phyloP scores from a whole-genome alignment of 2,113 vertebrate species.

The Odobenus rosmarus region DNA sequence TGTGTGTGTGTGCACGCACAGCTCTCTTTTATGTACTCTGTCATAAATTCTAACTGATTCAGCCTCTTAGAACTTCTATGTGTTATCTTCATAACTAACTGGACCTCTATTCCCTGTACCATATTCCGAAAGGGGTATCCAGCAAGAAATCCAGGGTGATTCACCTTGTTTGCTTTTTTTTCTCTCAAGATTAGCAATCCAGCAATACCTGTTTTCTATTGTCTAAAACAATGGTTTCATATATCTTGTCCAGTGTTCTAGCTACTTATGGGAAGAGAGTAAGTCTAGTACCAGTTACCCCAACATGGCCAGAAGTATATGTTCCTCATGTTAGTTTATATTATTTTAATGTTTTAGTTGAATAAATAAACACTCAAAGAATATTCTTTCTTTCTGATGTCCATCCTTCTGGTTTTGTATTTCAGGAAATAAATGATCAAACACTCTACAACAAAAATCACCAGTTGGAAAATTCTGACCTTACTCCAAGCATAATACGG shows the following conservation, averaged over 20 bases:
- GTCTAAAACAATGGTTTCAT: neutral
- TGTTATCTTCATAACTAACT: neutral
- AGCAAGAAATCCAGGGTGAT: neutral
- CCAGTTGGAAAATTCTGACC: neutral
- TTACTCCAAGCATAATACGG: neutral
- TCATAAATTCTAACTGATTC: neutral
- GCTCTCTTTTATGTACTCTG: neutral
- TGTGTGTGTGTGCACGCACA: neutral
- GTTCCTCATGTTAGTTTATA: neutral
- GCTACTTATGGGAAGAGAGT: neutral
- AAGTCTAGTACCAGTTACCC: neutral
- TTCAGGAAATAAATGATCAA: neutral
- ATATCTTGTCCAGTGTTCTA: neutral
- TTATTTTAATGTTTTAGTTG: neutral
- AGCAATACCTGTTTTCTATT: neutral
- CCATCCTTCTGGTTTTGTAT: neutral
- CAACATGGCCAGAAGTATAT: neutral
- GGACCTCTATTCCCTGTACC: neutral
- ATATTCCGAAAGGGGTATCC: neutral
- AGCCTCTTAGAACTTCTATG: neutral
- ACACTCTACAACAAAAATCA: neutral
- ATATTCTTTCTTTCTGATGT: neutral
- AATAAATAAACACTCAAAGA: neutral
- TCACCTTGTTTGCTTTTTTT: neutral
- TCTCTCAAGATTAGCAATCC: neutral